These are phyloP conservation scores for Phyllotis vaccarum DNA, from an alignment of 2,797 vertebrate species.

Conservation along the genomic window DNA sequence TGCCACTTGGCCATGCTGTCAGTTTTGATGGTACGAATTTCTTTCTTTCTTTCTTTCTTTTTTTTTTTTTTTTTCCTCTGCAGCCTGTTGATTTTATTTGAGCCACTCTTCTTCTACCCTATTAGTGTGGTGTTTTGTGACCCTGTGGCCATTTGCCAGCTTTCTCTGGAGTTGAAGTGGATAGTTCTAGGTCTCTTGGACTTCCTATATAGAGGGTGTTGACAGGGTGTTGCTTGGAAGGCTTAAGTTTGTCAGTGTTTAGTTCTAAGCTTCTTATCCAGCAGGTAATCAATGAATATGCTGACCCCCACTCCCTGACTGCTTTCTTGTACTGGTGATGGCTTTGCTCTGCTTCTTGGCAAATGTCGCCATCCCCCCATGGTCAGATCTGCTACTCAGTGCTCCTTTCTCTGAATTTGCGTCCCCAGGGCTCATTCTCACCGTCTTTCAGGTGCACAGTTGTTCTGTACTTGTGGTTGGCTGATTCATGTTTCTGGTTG, in stretches of 20 bases:
- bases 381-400: background rate
- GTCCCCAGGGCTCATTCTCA: background rate
- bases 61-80: background rate
- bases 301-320: no score
- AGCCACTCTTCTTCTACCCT: no score
- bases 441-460: background rate
- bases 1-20: no score
- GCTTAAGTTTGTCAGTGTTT: background rate
- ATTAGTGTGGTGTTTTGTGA: background rate
- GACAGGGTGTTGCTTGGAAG: background rate
- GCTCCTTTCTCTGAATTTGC: background rate
- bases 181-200: background rate
- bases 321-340: background rate
- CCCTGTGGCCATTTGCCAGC: background rate
- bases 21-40: background rate
- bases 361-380: background rate
- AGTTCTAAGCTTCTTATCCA: background rate
- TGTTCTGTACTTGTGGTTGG: background rate
- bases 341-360: background rate
- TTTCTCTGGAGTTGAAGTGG: background rate
- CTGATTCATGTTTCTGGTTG: background rate
- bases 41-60: background rate
- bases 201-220: background rate
- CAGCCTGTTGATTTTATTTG: background rate
- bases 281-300: background rate